phyloP scores from a whole-genome alignment of 1,140 invertebrate genomes.

The Philotrypesis tridentata region DNA sequence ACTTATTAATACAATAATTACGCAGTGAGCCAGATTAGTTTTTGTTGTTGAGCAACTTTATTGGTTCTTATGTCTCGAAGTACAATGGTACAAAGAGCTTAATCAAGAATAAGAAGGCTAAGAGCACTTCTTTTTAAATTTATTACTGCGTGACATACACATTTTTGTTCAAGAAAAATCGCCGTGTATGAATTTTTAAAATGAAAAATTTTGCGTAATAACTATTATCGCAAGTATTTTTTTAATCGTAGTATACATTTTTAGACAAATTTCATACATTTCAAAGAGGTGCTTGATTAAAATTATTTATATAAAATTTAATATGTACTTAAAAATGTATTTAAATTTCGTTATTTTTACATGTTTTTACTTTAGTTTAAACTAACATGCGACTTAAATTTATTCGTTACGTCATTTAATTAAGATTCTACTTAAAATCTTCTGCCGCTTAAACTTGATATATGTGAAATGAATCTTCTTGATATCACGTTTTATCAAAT shows the following conservation, averaged over 20 bases:
- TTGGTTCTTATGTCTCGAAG: background rate
- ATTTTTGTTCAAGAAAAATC: conserved; percentile 8
- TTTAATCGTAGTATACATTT: too few relatives aligned
- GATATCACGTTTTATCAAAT: background rate
- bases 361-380: background rate
- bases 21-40: background rate
- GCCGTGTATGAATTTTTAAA: conserved; percentile 7
- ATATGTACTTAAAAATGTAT: conserved; percentile 2
- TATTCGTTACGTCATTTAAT: background rate
- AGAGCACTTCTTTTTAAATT: background rate
- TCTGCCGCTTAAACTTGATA: background rate
- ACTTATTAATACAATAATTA: background rate
- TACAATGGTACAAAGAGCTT: background rate
- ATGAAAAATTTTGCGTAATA: background rate
- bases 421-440: conserved; percentile 9
- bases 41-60: background rate
- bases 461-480: background rate
- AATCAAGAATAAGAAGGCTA: background rate
- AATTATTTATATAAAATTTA: background rate
- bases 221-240: conserved; percentile 5
- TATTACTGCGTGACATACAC: background rate
- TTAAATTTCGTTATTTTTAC: background rate
- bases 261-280: conserved; percentile 8
- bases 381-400: background rate
- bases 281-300: background rate